Evolutionary conservation across 2,797 vertebrate genomes (phyloP).

Genomic region (Accipiter fasciatus): DNA sequence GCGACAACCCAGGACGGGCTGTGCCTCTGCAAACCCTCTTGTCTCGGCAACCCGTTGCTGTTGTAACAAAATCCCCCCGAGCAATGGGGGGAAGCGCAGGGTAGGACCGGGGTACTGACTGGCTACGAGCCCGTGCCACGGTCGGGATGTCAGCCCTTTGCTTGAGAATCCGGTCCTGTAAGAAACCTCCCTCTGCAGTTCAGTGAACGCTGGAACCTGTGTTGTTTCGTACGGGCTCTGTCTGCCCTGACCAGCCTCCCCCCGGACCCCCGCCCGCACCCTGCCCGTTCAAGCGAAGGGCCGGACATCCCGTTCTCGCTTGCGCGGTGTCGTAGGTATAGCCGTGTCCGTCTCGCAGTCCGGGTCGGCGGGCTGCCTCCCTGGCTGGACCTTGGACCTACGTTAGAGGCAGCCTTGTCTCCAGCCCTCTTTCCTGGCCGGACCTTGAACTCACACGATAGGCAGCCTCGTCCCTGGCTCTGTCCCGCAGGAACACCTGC

Average conservation of each 20-base stretch:
- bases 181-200: background rate
- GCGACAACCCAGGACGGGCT: background rate
- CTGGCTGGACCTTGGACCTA: background rate
- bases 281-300: background rate
- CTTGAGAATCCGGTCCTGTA: background rate
- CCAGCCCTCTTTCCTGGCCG: background rate
- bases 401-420: background rate
- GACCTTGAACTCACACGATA: background rate
- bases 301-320: background rate
- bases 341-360: background rate
- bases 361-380: background rate
- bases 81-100: background rate
- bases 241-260: background rate
- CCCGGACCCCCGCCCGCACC: background rate
- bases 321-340: fast-evolving
- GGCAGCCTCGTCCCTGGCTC: background rate
- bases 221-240: background rate
- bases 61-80: background rate
- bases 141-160: background rate
- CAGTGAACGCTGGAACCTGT: background rate
- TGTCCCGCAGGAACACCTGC: background rate
- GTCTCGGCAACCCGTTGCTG: background rate
- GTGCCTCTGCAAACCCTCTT: background rate
- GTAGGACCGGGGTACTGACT: background rate
- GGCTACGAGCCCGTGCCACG: background rate